Evolutionary conservation across 23 tunicate species (phyloP), one percentile per base, ranked within the genome.

Genomic region (Oikopleura albicans): DNA sequence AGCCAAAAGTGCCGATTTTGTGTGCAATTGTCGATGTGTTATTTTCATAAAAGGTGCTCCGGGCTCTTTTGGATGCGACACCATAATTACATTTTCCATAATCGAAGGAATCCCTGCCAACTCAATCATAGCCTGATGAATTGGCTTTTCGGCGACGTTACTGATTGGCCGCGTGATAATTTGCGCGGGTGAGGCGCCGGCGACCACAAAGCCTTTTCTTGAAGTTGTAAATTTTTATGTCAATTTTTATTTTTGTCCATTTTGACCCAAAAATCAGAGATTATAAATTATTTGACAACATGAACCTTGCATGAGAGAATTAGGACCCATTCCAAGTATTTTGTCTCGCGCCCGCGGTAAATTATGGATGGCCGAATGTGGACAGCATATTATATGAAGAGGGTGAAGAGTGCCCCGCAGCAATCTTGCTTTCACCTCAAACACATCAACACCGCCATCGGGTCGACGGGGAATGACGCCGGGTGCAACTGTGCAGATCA

Each of bases 261-360:
- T n/a, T n/a, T n/a, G n/a, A n/a, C n/a, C n/a, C n/a, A n/a, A n/a
- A n/a, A n/a, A n/a, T n/a, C n/a, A n/a, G n/a, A n/a, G n/a, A n/a
- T n/a, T n/a, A n/a, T n/a, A n/a, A n/a, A n/a, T n/a, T n/a, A n/a
- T n/a, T n/a, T n/a, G n/a, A n/a, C n/a, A n/a, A n/a, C n/a, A n/a
- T n/a, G n/a, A n/a, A n/a, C 22, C 63, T 71, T 71, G 79, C 79
- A 71, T 71, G 2, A 71, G 27, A 16, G 79, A 27, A 71, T 71
- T 71, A 2, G 79, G 79, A 4, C 79, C 79, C 79, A 71, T 71
- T 71, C 79, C 79, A 31, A 16, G 79, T 22, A 71, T 71, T 29
- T 71, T 71, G 4, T 71, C 79, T 71, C 37, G 28, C 31, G 79
- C 79, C 35, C 79, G 33, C 2, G 79, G 79, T 12, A 71, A 29